phyloP scores from a whole-genome alignment of 2,797 vertebrate species.

The Fundulus diaphanus region DNA sequence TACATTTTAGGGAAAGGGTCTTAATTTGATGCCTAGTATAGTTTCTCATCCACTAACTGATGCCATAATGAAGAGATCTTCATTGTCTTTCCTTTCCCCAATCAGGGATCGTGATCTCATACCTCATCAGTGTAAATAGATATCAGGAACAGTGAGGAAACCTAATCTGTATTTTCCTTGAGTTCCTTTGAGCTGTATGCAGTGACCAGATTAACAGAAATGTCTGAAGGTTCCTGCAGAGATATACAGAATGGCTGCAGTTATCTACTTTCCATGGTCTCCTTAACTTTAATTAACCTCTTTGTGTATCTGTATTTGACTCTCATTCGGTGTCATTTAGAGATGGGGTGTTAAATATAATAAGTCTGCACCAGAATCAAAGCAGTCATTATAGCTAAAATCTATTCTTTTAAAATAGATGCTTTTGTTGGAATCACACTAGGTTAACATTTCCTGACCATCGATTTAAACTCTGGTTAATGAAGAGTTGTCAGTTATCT shows the following conservation, averaged over 20 bases:
- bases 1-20: neutral
- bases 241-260: neutral
- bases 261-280: neutral
- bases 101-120: neutral
- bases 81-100: neutral
- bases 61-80: neutral
- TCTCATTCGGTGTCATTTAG: constrained; percentile 2
- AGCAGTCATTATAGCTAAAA: neutral
- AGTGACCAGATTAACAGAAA: constrained; percentile 16
- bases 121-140: neutral
- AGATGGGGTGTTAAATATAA: neutral
- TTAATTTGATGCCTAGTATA: neutral
- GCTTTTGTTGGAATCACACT: neutral
- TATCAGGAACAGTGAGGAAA: neutral
- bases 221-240: neutral
- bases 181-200: constrained; percentile 6
- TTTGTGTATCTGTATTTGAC: neutral
- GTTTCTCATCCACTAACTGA: neutral
- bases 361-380: neutral
- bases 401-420: neutral
- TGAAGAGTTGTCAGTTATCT: neutral
- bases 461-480: constrained; percentile 3
- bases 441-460: neutral
- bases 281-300: neutral
- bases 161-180: neutral